Conservation (phyloP, 1,140 invertebrate species). For the Popillia japonica region DNA sequence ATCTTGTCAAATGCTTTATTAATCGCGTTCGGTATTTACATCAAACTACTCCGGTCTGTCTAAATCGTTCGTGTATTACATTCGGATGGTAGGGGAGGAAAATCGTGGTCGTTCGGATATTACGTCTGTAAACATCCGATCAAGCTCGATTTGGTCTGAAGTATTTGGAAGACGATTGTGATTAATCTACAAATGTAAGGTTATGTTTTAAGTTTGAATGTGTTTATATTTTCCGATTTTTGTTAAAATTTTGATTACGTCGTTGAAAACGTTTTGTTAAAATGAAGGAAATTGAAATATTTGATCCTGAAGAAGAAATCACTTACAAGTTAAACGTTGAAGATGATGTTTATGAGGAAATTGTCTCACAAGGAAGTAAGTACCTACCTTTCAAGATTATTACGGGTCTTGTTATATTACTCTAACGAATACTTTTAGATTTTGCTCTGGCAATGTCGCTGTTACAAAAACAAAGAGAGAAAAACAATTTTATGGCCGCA, state of each 20-base stretch:
- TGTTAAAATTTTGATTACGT: not conserved
- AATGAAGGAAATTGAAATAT: not conserved
- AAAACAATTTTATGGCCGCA: too few relatives aligned
- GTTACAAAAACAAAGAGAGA: too few relatives aligned
- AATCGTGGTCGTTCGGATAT: slow-evolving; percentile 3
- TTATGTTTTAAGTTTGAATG: not conserved
- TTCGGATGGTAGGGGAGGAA: not conserved
- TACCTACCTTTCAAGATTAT: too few relatives aligned
- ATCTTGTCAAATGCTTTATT: too few relatives aligned
- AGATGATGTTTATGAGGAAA: too few relatives aligned
- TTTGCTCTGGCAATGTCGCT: too few relatives aligned
- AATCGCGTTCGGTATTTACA: not conserved
- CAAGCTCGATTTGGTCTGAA: not conserved
- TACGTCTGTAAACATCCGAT: not conserved
- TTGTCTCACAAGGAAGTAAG: too few relatives aligned
- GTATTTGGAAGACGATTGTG: not conserved
- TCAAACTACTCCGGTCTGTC: not conserved
- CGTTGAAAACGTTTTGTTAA: not conserved
- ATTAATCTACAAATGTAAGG: not conserved
- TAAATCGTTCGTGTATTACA: not conserved
- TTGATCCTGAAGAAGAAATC: not conserved
- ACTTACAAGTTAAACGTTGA: too few relatives aligned
- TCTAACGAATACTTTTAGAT: too few relatives aligned
- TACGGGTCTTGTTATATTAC: too few relatives aligned
- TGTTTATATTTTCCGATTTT: not conserved